A percentile compares a stretch with the other conserved stretches of the same genome.
These are phyloP conservation scores for Epinotia bilunana DNA, from an alignment of 2,888 invertebrate genomes.

Conservation along the genomic window DNA sequence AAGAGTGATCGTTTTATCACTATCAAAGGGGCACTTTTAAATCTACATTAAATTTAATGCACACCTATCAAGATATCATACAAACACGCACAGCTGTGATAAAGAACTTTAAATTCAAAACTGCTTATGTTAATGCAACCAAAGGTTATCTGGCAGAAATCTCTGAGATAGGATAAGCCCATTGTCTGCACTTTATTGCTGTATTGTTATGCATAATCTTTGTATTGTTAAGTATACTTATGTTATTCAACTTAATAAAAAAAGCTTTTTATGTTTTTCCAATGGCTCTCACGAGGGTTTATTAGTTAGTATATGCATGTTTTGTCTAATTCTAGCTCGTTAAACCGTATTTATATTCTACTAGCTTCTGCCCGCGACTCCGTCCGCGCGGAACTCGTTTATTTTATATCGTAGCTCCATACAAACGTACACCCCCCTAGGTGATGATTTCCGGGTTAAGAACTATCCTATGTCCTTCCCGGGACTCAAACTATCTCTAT, in stretches of 20 bases:
- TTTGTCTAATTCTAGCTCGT: too few species aligned
- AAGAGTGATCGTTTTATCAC: not conserved
- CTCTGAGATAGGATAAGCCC: slow-evolving; percentile 33
- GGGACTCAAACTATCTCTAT: too few species aligned
- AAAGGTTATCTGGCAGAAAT: slow-evolving; percentile 43
- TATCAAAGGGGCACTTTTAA: not conserved
- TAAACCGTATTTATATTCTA: too few species aligned
- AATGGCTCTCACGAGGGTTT: not conserved
- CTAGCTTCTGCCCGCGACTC: too few species aligned
- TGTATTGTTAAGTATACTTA: slow-evolving; percentile 24
- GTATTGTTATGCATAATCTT: slow-evolving; percentile 38
- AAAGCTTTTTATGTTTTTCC: slow-evolving; percentile 2
- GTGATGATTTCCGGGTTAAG: too few species aligned
- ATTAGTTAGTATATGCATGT: not conserved
- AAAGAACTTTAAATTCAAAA: slow-evolving; percentile 7
- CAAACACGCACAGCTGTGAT: not conserved
- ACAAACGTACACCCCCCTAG: too few species aligned
- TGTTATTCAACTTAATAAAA: not conserved
- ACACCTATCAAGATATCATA: not conserved
- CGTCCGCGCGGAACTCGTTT: too few species aligned
- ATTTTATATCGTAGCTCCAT: too few species aligned
- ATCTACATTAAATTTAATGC: not conserved
- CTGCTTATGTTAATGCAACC: slow-evolving; percentile 9
- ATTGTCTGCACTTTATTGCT: slow-evolving; percentile 38
- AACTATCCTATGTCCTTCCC: too few species aligned